phyloP scores from a whole-genome alignment of 2,113 vertebrate species.

The Cynoglossus semilaevis region DNA sequence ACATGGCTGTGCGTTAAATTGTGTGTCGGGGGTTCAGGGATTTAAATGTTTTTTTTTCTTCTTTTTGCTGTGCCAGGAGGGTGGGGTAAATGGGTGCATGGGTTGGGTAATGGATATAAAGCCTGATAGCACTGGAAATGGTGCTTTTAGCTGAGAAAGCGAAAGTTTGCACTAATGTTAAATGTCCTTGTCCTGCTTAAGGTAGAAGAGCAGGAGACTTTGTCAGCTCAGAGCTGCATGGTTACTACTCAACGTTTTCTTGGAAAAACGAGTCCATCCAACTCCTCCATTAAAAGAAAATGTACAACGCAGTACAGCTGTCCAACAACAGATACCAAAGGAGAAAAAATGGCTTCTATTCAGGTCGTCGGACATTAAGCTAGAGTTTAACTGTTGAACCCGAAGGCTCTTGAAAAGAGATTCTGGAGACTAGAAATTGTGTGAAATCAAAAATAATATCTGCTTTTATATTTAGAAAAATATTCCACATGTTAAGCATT shows the following conservation, averaged over 20 bases:
- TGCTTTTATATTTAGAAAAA: constrained; percentile 29
- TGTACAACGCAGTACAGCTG: constrained; percentile 53
- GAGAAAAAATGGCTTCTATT: constrained; percentile 47
- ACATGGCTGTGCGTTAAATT: constrained; percentile 44
- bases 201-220: constrained; percentile 67
- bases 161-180: constrained; percentile 82
- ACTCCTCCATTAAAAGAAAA: constrained; percentile 49
- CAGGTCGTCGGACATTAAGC: constrained; percentile 55
- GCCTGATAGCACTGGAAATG: constrained; percentile 80
- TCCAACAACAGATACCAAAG: constrained; percentile 72
- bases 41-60: background rate
- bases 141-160: constrained; percentile 80
- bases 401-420: constrained; percentile 58
- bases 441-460: constrained; percentile 22
- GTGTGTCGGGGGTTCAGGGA: constrained; percentile 5
- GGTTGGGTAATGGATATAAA: constrained; percentile 68
- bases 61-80: constrained; percentile 59
- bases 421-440: constrained; percentile 27
- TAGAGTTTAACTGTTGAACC: constrained; percentile 43
- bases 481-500: constrained; percentile 46
- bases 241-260: constrained; percentile 55
- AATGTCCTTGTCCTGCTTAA: constrained; percentile 75
- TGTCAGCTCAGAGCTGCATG: constrained; percentile 63
- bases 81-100: constrained; percentile 61
- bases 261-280: constrained; percentile 62